Percentiles rank a stretch among this genome's conserved stretches.
phyloP scores from a whole-genome alignment of 2,113 vertebrate genomes.

The Elephas maximus region DNA sequence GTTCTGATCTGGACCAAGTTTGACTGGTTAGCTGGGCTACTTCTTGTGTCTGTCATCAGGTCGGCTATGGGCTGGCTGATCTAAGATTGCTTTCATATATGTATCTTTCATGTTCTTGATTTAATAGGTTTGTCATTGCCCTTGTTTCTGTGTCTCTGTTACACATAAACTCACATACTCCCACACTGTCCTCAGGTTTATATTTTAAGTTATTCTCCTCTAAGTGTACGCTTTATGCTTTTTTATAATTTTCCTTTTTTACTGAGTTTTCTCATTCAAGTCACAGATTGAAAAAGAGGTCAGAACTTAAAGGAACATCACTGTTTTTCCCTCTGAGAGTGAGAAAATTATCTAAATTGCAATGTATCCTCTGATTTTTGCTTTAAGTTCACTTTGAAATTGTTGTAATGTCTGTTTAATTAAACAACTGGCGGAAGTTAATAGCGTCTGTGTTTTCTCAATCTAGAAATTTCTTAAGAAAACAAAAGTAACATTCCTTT shows the following conservation, averaged over 20 bases:
- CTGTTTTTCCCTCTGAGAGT: not conserved
- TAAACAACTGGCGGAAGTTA: not conserved
- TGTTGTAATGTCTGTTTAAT: not conserved
- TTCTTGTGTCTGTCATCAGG: too few species aligned
- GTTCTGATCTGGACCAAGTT: too few species aligned
- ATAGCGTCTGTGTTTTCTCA: not conserved
- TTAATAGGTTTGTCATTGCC: not conserved
- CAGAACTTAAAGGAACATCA: not conserved
- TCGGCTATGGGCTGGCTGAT: too few species aligned
- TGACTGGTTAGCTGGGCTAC: too few species aligned
- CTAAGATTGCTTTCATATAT: not conserved
- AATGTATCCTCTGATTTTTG: not conserved
- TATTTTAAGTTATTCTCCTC: conserved; percentile 70
- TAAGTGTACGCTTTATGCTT: not conserved
- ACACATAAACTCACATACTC: conserved; percentile 16
- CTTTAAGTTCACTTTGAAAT: conserved; percentile 17
- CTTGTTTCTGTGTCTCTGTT: not conserved
- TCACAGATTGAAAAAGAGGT: conserved; percentile 52
- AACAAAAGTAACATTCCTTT: not conserved
- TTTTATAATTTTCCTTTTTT: conserved; percentile 37
- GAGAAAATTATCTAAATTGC: not conserved
- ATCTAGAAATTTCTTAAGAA: not conserved
- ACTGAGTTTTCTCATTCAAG: not conserved
- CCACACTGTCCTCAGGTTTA: conserved; percentile 64
- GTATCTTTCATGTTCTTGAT: not conserved